Conservation (phyloP, 2,797 vertebrate genomes). For the Onychomys arenicola region DNA sequence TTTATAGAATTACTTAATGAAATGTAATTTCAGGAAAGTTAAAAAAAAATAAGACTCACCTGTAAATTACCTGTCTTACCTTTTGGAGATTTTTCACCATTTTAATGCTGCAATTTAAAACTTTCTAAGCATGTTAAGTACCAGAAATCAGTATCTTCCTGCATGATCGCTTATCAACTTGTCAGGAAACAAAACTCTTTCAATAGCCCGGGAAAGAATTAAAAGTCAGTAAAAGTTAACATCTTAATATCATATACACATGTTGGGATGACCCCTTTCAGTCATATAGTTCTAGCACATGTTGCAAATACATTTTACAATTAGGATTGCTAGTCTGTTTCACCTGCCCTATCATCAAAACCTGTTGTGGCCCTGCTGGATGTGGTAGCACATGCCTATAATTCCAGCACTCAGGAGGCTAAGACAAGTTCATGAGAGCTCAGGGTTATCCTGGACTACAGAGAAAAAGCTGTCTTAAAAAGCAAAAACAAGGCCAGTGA, state of each 20-base stretch:
- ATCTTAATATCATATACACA: constrained; percentile 15
- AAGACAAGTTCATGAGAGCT: not conserved
- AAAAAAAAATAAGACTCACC: constrained; percentile 1
- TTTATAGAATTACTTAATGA: constrained; percentile 53
- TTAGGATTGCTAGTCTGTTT: not conserved
- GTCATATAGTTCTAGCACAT: not conserved
- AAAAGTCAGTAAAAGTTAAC: constrained; percentile 17
- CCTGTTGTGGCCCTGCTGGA: not conserved
- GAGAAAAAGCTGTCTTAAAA: not conserved
- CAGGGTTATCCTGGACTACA: not conserved
- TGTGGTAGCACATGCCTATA: not conserved
- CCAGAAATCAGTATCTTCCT: not conserved
- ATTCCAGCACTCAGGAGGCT: not conserved
- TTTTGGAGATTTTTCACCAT: constrained; percentile 22
- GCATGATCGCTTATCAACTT: constrained; percentile 1
- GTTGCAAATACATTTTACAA: not conserved
- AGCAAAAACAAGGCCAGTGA: not conserved
- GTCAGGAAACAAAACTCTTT: constrained; percentile 53
- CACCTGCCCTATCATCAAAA: constrained; percentile 32
- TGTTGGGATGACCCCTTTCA: not conserved
- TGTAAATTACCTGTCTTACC: constrained; percentile 32
- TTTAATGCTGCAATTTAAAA: constrained; percentile 65
- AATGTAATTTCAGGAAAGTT: constrained; percentile 42
- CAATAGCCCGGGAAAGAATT: constrained; percentile 9
- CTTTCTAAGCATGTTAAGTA: constrained; percentile 49